Conservation (phyloP, 2,888 invertebrate genomes). For the Diplolepis rosae region DNA sequence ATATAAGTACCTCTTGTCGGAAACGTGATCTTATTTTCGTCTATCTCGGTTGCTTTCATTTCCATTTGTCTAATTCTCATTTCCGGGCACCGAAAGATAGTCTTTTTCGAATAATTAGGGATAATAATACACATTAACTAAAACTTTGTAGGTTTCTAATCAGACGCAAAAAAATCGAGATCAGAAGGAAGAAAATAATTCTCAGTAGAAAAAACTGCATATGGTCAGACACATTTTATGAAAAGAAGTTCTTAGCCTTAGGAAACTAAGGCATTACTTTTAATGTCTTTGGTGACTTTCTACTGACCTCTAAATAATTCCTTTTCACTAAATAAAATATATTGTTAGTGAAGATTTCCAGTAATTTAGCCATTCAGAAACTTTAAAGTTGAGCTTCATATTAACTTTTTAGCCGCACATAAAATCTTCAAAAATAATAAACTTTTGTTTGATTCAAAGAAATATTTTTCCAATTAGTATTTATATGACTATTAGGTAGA, state of each 20-base stretch:
- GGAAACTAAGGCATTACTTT: too few species aligned
- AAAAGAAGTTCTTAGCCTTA: neutral
- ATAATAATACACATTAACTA: neutral
- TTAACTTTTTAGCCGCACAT: too few species aligned
- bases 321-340: too few species aligned
- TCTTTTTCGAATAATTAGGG: conserved; percentile 3
- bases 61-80: conserved; percentile 28
- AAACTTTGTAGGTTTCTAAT: neutral
- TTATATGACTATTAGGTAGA: too few species aligned
- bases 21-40: conserved; percentile 30
- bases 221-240: neutral
- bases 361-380: too few species aligned
- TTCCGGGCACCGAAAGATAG: neutral
- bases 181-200: neutral
- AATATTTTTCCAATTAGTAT: too few species aligned
- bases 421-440: too few species aligned
- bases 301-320: too few species aligned
- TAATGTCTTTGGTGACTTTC: too few species aligned
- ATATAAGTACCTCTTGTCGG: conserved; percentile 29
- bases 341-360: too few species aligned
- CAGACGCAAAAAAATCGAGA: neutral
- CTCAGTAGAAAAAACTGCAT: neutral
- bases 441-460: too few species aligned
- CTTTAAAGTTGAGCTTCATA: too few species aligned
- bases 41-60: conserved; percentile 27